A percentile compares a stretch with the other conserved stretches of the same genome.
Evolutionary conservation across 2,797 vertebrate species (phyloP).

Genomic region (Sitta carolinensis): DNA sequence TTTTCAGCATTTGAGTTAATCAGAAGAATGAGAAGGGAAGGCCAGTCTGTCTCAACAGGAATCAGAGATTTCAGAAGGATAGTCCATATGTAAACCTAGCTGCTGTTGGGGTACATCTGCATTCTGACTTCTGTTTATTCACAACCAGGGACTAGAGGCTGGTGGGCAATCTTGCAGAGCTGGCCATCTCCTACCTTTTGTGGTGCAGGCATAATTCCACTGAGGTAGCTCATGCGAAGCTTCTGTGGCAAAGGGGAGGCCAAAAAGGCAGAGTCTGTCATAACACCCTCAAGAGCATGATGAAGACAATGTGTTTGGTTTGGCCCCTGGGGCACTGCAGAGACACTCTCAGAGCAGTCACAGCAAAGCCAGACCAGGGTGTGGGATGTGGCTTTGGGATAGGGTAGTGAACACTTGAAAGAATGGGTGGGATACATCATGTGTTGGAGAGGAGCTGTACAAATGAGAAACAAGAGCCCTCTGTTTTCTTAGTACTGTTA

Average conservation of each 20-base stretch:
- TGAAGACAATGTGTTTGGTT: not conserved
- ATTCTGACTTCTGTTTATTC: not conserved
- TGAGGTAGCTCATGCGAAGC: not conserved
- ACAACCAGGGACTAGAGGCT: not conserved
- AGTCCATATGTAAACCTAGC: not conserved
- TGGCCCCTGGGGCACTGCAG: not conserved
- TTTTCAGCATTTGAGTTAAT: not conserved
- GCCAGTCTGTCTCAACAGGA: not conserved
- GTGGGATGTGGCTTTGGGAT: not conserved
- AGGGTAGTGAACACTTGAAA: not conserved
- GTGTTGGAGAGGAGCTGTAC: not conserved
- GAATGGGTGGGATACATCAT: not conserved
- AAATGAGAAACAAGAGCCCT: not conserved
- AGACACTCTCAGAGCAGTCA: not conserved
- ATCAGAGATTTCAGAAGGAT: not conserved
- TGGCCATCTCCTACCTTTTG: not conserved
- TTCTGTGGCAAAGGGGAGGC: not conserved
- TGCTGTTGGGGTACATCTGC: not conserved
- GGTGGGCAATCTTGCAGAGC: not conserved
- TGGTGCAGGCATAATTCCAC: not conserved
- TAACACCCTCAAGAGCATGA: not conserved
- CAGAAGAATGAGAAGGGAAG: not conserved
- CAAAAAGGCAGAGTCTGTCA: accelerated
- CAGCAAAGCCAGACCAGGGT: not conserved
- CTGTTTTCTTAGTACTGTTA: not conserved